Evolutionary conservation across 2,113 vertebrate species (phyloP), one percentile per base, ranked within the genome.

Genomic region (Anoplopoma fimbria): DNA sequence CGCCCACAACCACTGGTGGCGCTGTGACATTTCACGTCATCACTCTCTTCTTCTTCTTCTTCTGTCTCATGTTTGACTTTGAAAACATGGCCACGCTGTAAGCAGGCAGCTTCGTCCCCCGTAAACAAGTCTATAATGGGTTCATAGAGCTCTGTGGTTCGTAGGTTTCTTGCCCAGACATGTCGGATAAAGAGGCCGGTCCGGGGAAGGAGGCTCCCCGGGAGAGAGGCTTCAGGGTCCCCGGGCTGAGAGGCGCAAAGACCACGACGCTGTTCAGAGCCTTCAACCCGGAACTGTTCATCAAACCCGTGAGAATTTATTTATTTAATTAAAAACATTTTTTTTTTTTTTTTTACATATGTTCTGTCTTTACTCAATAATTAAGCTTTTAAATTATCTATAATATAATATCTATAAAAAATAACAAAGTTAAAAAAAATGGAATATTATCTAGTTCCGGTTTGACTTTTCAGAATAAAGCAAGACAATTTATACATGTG

Each of bases 211-310:
- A 95, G 77, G n/a, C 62, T 6, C 25, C 85, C 9, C 93, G 86
- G 79, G 95, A 94, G 25, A 94, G 92, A 69, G 93, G 90, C 1
- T 95, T 80, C 89, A 81, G 71, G 85, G 95, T 79, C 1, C 96
- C 96, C 1, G 98, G 98, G 31, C 92, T 99, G 84, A 96, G 96
- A 75, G 95, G 91, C 0, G 93, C 93, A 0, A 92, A 79, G 63
- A 97, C 97, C n/a, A 99, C 97, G 21, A 95, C 95, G 0, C 92
- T 99, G 23, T 99, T 99, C 94, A 94, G 97, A 72, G 98, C 96
- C 2, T 93, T 99, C 60, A 99, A 99, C 86, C 98, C 98, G 0
- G 98, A 99, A 87, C 97, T 99, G 85, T 99, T 99, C 95, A 97
- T 99, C 74, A 98, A 95, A 93, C 98, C 98, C 29, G 98, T 98